A percentile compares a stretch with the other conserved stretches of the same genome.
These are phyloP conservation scores for Eulemur rubriventer DNA, from an alignment of 2,797 vertebrate species.

Conservation along the genomic window DNA sequence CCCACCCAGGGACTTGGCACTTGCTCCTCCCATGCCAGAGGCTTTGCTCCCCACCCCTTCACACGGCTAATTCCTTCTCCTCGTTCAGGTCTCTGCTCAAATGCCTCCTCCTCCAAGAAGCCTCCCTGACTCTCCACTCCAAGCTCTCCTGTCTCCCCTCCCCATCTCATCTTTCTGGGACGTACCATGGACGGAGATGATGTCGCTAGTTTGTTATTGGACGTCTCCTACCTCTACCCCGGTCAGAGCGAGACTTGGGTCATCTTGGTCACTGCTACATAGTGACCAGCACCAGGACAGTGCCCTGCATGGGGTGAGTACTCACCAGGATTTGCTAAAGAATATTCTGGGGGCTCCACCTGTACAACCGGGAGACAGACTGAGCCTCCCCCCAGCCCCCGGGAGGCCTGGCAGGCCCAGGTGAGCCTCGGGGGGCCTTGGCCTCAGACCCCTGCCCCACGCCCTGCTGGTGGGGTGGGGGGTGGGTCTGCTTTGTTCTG, in stretches of 20 bases:
- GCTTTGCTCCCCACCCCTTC: too few species aligned
- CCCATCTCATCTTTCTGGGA: neutral
- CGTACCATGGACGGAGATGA: neutral
- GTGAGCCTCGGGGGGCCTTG: neutral
- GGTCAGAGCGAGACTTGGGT: neutral
- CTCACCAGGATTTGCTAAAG: neutral
- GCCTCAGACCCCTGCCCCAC: neutral
- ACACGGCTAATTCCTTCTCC: fast-evolving
- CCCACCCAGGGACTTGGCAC: neutral
- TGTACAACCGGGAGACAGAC: neutral
- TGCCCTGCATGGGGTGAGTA: neutral
- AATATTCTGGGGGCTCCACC: neutral
- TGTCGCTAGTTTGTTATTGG: neutral
- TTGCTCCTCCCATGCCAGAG: neutral
- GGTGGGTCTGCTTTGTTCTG: neutral
- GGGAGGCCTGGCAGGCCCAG: neutral
- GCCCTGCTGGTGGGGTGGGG: fast-evolving
- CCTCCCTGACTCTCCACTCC: fast-evolving
- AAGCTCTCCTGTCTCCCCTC: too few species aligned
- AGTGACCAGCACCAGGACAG: too few species aligned
- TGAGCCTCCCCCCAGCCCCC: fast-evolving
- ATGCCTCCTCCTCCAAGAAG: neutral
- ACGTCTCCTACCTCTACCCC: neutral
- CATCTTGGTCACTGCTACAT: fast-evolving
- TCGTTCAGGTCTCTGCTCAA: neutral